phyloP scores from a whole-genome alignment of 2,113 vertebrate genomes.

The Microcebus tavaratra region DNA sequence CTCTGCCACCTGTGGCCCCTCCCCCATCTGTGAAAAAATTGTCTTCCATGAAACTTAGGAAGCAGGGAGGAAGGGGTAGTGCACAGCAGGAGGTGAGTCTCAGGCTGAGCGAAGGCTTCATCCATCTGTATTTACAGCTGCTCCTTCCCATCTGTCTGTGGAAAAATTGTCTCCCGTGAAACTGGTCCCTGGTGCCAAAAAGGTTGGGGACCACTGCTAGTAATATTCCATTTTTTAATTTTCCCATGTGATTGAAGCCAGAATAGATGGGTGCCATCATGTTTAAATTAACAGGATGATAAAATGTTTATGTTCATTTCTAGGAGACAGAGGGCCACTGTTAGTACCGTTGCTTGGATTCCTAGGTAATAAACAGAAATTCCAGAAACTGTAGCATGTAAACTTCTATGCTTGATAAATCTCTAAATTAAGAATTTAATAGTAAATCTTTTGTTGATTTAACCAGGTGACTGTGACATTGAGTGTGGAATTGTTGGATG shows the following conservation, averaged over 20 bases:
- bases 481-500: not conserved
- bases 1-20: no score
- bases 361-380: not conserved
- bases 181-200: no score
- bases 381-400: not conserved
- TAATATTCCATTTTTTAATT: not conserved
- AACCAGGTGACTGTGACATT: not conserved
- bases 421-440: conserved; percentile 18
- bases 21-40: no score
- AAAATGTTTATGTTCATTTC: conserved; percentile 28
- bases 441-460: not conserved
- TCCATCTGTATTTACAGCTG: no score
- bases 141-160: no score
- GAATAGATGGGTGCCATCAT: not conserved
- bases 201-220: no score
- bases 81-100: no score
- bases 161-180: no score
- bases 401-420: not conserved
- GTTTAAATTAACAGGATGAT: conserved; percentile 32
- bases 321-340: not conserved
- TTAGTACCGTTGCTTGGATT: conserved; percentile 14
- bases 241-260: not conserved
- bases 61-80: no score
- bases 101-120: no score
- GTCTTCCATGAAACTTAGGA: no score